Percentiles rank a stretch among this genome's conserved stretches.
Conservation (phyloP, 2,888 invertebrate species). For the Diadromus collaris region DNA sequence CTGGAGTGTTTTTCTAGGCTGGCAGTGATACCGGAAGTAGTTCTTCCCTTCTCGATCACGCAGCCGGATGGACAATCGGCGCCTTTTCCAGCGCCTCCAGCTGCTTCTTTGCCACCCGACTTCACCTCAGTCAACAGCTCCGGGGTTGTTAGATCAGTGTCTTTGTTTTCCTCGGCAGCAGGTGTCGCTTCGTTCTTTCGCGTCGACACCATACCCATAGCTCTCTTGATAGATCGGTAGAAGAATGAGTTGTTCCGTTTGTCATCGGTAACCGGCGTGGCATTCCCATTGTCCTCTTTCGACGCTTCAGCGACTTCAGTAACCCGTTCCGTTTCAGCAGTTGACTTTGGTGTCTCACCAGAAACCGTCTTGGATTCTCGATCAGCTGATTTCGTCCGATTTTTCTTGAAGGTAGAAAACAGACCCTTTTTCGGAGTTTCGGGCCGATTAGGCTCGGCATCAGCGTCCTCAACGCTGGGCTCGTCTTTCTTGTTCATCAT, state of each 20-base stretch:
- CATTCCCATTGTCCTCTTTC: not conserved
- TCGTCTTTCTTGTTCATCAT: not conserved
- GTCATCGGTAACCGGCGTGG: not conserved
- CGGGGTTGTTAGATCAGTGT: not conserved
- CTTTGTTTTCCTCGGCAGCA: slow-evolving; percentile 15
- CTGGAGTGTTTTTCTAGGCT: slow-evolving; percentile 26
- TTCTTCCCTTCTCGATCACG: not conserved
- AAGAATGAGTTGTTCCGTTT: slow-evolving; percentile 56
- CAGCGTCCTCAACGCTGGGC: not conserved
- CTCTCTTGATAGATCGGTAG: slow-evolving; percentile 57
- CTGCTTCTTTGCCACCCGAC: not conserved
- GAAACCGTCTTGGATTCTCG: not conserved
- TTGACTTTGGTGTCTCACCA: not conserved
- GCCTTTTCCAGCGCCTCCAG: not conserved
- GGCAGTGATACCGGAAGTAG: not conserved
- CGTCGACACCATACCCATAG: slow-evolving; percentile 42
- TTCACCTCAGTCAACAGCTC: not conserved
- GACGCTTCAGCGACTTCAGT: not conserved
- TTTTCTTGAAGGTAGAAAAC: slow-evolving; percentile 1
- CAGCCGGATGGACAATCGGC: not conserved
- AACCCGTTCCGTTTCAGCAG: not conserved
- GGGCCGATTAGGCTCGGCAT: not conserved
- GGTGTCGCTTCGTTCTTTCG: slow-evolving; percentile 6
- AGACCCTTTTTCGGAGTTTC: slow-evolving; percentile 10
- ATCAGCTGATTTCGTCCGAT: slow-evolving; percentile 14